These are phyloP conservation scores for Halcyon leucocephala DNA, from an alignment of 2,797 vertebrate genomes.

Conservation along the genomic window DNA sequence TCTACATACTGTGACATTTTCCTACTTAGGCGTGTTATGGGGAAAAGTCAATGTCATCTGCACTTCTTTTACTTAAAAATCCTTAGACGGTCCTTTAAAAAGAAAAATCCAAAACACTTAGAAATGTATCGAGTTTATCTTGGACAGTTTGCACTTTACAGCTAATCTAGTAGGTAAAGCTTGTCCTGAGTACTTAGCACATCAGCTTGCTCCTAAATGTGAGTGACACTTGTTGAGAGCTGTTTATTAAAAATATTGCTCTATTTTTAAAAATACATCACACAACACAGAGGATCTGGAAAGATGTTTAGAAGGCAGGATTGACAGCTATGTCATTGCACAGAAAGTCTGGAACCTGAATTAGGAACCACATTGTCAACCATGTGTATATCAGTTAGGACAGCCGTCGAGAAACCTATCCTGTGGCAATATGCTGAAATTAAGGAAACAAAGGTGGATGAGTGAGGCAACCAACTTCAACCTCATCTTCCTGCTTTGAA, in stretches of 20 bases:
- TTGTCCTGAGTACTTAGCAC: conserved; percentile 9
- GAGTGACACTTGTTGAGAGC: neutral
- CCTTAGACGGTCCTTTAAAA: neutral
- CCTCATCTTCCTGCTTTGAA: neutral
- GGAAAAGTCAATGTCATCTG: neutral
- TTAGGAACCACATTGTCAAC: neutral
- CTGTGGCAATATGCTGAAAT: neutral
- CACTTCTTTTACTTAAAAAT: neutral
- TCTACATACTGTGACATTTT: neutral
- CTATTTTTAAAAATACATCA: conserved; percentile 6
- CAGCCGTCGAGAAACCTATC: neutral
- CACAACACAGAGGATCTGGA: conserved; percentile 21
- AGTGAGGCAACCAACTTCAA: conserved; percentile 3
- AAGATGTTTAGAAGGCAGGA: conserved; percentile 29
- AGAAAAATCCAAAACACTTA: neutral
- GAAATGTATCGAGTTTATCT: conserved; percentile 1
- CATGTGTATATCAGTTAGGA: neutral
- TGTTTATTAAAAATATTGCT: conserved; percentile 41
- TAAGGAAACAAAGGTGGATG: conserved; percentile 1
- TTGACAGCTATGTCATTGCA: neutral
- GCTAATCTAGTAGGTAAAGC: conserved; percentile 12
- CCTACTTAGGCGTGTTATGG: neutral
- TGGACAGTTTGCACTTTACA: conserved; percentile 2
- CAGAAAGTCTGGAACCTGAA: conserved; percentile 17
- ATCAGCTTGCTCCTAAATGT: neutral